Evolutionary conservation across 2,888 invertebrate species (phyloP).

Genomic region (Erpobdella octoculata): DNA sequence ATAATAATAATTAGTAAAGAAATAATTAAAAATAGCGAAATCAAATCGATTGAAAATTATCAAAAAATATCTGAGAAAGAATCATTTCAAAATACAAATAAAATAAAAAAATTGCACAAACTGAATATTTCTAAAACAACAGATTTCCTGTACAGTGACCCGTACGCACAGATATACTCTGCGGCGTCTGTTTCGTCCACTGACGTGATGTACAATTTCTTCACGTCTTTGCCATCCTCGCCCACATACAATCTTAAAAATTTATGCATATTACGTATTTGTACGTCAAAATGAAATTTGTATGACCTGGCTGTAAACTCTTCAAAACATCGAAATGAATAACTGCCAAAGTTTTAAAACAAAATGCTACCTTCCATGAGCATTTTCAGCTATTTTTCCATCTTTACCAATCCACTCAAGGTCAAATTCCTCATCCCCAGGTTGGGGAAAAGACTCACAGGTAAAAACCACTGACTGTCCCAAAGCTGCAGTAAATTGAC

Average conservation of each 20-base stretch:
- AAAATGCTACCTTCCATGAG: background rate
- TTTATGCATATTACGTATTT: no score
- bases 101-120: constrained; percentile 19
- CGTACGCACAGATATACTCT: constrained; percentile 32
- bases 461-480: constrained; percentile 18
- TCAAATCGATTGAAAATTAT: background rate
- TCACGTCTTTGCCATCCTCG: background rate
- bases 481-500: background rate
- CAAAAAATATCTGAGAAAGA: background rate
- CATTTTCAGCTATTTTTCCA: background rate
- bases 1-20: background rate
- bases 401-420: background rate
- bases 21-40: background rate
- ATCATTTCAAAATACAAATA: background rate
- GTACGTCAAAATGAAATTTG: no score
- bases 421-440: background rate
- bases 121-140: constrained; percentile 29
- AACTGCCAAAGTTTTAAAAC: no score
- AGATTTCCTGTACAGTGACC: constrained; percentile 26
- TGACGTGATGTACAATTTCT: constrained; percentile 36
- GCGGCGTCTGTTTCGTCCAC: constrained; percentile 35
- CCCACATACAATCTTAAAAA: no score
- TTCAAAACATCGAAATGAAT: no score
- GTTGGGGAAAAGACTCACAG: background rate
- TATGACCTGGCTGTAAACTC: no score